phyloP scores from a whole-genome alignment of 2,113 vertebrate genomes.

The Lathamus discolor region DNA sequence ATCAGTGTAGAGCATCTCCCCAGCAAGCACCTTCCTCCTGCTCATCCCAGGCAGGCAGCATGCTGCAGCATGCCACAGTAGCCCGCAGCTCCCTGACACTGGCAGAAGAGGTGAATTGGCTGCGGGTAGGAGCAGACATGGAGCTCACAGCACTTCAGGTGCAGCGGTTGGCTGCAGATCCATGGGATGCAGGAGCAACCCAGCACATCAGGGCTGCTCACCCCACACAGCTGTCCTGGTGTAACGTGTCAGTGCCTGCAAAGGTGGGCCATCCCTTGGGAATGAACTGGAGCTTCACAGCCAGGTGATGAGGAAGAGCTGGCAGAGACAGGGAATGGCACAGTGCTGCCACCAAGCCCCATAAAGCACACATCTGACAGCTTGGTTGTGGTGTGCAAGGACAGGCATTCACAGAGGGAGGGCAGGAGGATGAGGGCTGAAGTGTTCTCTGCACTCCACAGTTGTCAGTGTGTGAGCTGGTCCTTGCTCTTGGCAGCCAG shows the following conservation, averaged over 20 bases:
- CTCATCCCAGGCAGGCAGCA: background rate
- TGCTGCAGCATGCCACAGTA: rapidly evolving
- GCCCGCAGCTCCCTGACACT: rapidly evolving
- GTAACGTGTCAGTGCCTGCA: rapidly evolving
- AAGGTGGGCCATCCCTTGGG: background rate
- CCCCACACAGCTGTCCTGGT: rapidly evolving
- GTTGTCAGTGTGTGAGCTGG: background rate
- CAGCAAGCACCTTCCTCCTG: background rate
- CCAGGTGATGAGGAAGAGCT: rapidly evolving
- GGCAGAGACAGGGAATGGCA: background rate
- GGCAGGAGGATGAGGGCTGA: background rate
- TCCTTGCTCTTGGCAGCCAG: background rate
- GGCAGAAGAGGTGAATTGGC: background rate
- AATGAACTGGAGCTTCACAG: background rate
- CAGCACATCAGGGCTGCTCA: background rate
- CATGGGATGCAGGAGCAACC: background rate
- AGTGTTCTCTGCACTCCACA: background rate
- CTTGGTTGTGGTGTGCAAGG: background rate
- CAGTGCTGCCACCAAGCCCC: too few species aligned
- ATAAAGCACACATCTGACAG: rapidly evolving
- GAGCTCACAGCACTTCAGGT: background rate
- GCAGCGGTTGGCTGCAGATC: rapidly evolving
- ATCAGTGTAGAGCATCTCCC: background rate
- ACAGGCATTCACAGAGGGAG: rapidly evolving
- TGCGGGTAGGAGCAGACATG: rapidly evolving